Percentiles rank a stretch among this genome's conserved stretches.
These are phyloP conservation scores for Rallus crepitans DNA, from an alignment of 2,797 vertebrate genomes.

Conservation along the genomic window DNA sequence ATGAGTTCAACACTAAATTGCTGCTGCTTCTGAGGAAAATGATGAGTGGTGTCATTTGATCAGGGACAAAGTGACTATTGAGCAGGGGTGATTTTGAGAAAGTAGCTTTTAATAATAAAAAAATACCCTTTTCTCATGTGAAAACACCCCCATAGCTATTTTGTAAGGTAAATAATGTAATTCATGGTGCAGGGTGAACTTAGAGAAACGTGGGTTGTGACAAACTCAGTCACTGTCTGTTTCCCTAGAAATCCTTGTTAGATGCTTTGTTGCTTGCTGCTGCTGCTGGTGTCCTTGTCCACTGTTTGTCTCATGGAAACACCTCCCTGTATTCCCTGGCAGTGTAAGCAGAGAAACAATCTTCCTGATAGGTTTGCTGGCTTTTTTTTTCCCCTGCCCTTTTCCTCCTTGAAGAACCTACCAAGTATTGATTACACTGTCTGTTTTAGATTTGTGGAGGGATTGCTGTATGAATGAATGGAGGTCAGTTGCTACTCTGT, in stretches of 20 bases:
- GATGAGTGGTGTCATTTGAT: conserved; percentile 31
- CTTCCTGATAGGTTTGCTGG: not conserved
- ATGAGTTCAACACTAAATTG: not conserved
- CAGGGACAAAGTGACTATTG: not conserved
- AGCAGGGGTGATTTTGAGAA: not conserved
- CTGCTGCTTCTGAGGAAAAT: conserved; percentile 11
- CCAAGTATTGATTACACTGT: not conserved
- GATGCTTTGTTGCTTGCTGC: not conserved
- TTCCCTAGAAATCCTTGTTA: not conserved
- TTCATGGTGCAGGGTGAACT: not conserved
- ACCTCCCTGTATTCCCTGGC: not conserved
- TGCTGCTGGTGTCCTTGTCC: not conserved
- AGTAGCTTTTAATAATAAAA: not conserved
- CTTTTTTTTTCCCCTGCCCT: too few species aligned
- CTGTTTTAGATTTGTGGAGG: not conserved
- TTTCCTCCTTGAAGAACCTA: not conserved
- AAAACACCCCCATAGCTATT: not conserved
- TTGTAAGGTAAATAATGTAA: not conserved
- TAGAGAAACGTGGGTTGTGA: not conserved
- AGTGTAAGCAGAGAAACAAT: not conserved
- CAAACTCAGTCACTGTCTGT: not conserved
- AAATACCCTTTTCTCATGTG: not conserved
- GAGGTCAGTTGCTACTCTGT: not conserved
- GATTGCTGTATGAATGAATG: not conserved
- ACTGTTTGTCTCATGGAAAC: not conserved